phyloP scores from a whole-genome alignment of 1,140 invertebrate genomes.

The Nephila pilipes region DNA sequence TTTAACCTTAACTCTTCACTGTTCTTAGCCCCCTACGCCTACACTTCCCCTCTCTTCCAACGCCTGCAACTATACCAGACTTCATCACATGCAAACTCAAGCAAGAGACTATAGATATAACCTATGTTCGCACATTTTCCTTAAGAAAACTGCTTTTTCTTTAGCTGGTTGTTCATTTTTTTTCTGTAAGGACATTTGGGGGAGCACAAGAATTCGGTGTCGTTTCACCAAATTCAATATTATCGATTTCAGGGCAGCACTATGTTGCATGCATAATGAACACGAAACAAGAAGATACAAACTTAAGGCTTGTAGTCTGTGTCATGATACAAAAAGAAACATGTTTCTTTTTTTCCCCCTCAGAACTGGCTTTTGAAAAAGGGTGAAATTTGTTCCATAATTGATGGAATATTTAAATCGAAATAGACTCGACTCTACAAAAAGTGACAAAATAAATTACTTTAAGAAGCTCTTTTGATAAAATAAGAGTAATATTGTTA shows the following conservation, averaged over 20 bases:
- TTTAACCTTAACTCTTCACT: slow-evolving; percentile 68
- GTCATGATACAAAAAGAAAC: not conserved
- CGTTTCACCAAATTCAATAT: slow-evolving; percentile 60
- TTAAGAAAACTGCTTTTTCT: slow-evolving; percentile 50
- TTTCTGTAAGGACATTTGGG: slow-evolving; percentile 49
- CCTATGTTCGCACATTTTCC: slow-evolving; percentile 25
- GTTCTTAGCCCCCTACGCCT: not conserved
- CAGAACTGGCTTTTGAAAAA: not conserved
- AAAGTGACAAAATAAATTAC: too few relatives aligned
- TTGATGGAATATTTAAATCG: not conserved
- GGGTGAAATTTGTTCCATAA: not conserved
- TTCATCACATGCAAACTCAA: slow-evolving; percentile 36
- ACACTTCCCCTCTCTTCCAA: not conserved
- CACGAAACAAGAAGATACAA: slow-evolving; percentile 38
- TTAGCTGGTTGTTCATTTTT: slow-evolving; percentile 47
- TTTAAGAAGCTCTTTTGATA: too few relatives aligned
- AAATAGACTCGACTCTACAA: not conserved
- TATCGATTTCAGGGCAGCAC: slow-evolving; percentile 40
- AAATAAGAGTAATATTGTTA: too few relatives aligned
- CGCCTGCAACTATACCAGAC: slow-evolving; percentile 9
- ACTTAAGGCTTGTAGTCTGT: slow-evolving; percentile 18
- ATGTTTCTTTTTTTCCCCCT: not conserved
- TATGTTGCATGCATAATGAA: slow-evolving; percentile 60
- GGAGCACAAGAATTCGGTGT: slow-evolving; percentile 36
- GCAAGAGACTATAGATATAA: slow-evolving; percentile 42